A percentile compares a stretch with the other conserved stretches of the same genome.
These are phyloP conservation scores for Fringilla coelebs DNA, from an alignment of 2,797 vertebrate species.

Conservation along the genomic window DNA sequence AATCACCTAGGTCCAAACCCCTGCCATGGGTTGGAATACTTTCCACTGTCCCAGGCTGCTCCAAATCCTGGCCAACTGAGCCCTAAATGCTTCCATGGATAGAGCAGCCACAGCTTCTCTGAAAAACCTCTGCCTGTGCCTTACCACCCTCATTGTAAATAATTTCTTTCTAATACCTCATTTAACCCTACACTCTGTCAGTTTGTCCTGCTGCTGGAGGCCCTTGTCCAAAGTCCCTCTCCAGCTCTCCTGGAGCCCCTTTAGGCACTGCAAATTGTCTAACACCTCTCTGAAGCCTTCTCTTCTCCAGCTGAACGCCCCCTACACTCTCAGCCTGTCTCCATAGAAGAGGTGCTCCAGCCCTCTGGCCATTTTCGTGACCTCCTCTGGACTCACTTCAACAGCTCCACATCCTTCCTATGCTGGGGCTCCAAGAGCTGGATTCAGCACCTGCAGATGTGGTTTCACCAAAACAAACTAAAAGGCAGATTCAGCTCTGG, in stretches of 20 bases:
- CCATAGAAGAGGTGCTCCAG: background rate
- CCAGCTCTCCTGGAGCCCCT: background rate
- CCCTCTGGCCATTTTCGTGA: background rate
- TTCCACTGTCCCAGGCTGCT: background rate
- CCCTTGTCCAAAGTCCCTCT: background rate
- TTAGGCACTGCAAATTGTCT: background rate
- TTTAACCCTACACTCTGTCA: background rate
- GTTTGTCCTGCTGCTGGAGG: background rate
- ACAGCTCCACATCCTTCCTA: background rate
- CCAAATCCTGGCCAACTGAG: no score
- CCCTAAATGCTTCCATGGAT: fast-evolving
- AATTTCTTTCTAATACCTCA: background rate
- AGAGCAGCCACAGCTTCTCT: background rate
- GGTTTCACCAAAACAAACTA: background rate
- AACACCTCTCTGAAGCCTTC: background rate
- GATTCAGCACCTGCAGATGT: background rate
- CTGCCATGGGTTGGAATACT: background rate
- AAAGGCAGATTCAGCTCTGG: background rate
- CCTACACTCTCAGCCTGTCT: background rate
- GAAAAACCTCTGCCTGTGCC: background rate
- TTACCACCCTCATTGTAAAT: background rate
- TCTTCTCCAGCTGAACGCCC: background rate
- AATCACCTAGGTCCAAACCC: background rate
- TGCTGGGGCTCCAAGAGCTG: fast-evolving
- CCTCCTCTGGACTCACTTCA: background rate